Conservation (phyloP, 2,797 vertebrate species). For the Taenioides sp. region DNA sequence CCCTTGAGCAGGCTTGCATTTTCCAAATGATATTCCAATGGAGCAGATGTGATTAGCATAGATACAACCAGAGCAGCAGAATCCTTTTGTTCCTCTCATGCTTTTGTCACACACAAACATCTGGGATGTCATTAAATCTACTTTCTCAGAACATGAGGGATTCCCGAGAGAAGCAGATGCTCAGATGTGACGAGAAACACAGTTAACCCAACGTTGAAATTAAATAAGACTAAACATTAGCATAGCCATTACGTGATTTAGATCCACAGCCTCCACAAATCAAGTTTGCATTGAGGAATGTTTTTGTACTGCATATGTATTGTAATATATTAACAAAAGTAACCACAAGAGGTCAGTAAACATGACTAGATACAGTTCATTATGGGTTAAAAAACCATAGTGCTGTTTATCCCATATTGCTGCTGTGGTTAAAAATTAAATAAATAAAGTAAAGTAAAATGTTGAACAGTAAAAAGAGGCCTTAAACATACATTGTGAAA, state of each 20-base stretch:
- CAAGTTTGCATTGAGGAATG: not conserved
- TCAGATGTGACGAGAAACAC: conserved; percentile 16
- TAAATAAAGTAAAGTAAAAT: too few relatives aligned
- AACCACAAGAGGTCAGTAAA: conserved; percentile 8
- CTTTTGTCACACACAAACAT: conserved; percentile 36
- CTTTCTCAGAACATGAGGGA: conserved; percentile 27
- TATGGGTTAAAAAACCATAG: not conserved
- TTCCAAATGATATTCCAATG: conserved; percentile 64
- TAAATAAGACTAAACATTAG: conserved; percentile 21
- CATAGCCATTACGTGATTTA: not conserved
- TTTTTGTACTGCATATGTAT: not conserved
- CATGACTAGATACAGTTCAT: not conserved
- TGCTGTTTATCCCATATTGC: too few relatives aligned
- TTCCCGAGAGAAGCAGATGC: conserved; percentile 15
- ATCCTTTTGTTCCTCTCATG: conserved; percentile 42
- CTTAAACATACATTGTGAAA: too few relatives aligned
- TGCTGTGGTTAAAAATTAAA: too few relatives aligned
- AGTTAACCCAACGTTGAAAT: conserved; percentile 16
- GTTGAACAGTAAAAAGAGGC: too few relatives aligned
- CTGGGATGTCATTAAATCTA: conserved; percentile 31
- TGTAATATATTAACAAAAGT: not conserved
- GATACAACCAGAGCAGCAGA: conserved; percentile 21
- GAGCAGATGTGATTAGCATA: conserved; percentile 46
- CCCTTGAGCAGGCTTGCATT: conserved; percentile 53
- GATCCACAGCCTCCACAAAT: not conserved